A percentile compares a stretch with the other conserved stretches of the same genome.
Evolutionary conservation across 2,888 invertebrate species (phyloP).

Genomic region (Stratiomys singularior): DNA sequence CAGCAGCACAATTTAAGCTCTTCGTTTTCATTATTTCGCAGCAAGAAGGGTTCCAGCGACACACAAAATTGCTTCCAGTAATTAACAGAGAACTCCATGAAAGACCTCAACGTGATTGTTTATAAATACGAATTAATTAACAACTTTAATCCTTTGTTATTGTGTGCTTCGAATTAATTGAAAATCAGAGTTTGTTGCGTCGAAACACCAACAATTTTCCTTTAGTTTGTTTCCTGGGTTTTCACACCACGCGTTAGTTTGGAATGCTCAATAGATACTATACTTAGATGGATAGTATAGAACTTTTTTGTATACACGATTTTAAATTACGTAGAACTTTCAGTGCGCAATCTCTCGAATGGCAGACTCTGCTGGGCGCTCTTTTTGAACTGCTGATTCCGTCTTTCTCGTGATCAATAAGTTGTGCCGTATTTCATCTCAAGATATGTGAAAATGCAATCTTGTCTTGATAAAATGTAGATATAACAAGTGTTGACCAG

Average conservation of each 20-base stretch:
- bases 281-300: not conserved
- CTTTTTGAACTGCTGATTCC: not conserved
- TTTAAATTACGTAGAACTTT: not conserved
- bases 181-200: not conserved
- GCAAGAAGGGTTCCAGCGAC: not conserved
- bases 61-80: constrained; percentile 27
- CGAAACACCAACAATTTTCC: too few relatives aligned
- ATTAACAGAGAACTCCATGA: constrained; percentile 34
- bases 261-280: not conserved
- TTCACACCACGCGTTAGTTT: not conserved
- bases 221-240: not conserved
- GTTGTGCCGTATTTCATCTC: not conserved
- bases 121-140: not conserved
- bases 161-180: not conserved
- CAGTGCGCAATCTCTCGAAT: not conserved
- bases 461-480: not conserved
- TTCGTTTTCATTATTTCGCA: too few relatives aligned
- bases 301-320: not conserved
- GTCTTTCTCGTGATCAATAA: not conserved
- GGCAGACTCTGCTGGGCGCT: not conserved
- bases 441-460: not conserved
- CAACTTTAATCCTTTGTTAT: not conserved
- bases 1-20: too few relatives aligned
- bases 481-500: too few relatives aligned
- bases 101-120: constrained; percentile 39